Conservation (phyloP, 2,888 invertebrate species). For the Agonopterix subpropinquella region DNA sequence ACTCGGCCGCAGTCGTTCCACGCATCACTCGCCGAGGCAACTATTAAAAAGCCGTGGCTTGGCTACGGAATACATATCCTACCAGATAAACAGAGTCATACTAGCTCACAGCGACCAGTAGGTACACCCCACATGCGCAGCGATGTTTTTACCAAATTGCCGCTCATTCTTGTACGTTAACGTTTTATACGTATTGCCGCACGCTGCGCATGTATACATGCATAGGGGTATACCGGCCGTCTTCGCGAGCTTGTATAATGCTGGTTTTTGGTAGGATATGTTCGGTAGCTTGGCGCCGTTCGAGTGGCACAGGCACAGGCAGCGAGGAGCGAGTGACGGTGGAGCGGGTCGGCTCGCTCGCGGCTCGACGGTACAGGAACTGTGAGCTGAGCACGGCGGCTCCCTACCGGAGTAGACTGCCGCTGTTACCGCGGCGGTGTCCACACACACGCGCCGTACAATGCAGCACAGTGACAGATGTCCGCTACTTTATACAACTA, state of each 20-base stretch:
- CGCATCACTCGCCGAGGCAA: slow-evolving; percentile 11
- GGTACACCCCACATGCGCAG: too few species aligned
- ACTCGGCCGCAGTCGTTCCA: slow-evolving; percentile 29
- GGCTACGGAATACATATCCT: too few species aligned
- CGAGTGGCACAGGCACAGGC: not conserved
- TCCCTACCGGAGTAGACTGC: slow-evolving; percentile 1
- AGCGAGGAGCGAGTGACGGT: slow-evolving; percentile 7
- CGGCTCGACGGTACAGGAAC: slow-evolving; percentile 27
- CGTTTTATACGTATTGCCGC: too few species aligned
- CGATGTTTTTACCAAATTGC: too few species aligned
- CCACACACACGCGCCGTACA: slow-evolving; percentile 14
- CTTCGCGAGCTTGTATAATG: too few species aligned
- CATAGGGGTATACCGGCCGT: too few species aligned
- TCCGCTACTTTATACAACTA: slow-evolving; percentile 17
- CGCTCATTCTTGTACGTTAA: too few species aligned
- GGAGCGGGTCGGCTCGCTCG: slow-evolving; percentile 35
- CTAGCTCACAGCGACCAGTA: not conserved
- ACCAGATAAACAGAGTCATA: not conserved
- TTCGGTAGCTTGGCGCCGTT: not conserved
- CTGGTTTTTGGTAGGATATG: not conserved
- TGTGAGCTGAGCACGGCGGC: slow-evolving; percentile 12
- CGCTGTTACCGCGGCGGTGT: not conserved
- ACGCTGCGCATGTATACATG: too few species aligned
- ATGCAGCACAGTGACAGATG: slow-evolving; percentile 19
- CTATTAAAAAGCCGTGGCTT: too few species aligned